These are phyloP conservation scores for Heterodera filipjevi DNA, from an alignment of 2,888 invertebrate species.

Conservation along the genomic window DNA sequence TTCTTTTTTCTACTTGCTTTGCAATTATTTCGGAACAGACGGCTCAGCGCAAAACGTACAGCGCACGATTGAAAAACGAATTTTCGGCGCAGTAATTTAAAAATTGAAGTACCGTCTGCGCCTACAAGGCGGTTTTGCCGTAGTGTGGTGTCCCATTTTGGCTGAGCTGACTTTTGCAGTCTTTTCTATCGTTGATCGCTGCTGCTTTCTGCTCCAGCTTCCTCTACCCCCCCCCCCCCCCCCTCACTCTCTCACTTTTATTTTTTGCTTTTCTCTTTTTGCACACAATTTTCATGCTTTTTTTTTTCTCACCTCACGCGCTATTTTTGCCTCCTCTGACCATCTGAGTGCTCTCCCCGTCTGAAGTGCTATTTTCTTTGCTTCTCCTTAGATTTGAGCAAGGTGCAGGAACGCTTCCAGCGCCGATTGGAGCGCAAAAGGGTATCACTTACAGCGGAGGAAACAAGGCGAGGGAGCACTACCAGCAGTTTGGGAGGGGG, in stretches of 20 bases:
- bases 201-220: neutral
- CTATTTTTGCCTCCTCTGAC: neutral
- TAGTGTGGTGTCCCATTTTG: too few relatives aligned
- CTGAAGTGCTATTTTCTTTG: neutral
- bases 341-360: neutral
- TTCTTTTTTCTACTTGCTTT: too few relatives aligned
- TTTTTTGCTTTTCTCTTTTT: neutral
- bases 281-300: neutral
- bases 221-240: neutral
- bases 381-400: slow-evolving; percentile 56
- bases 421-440: slow-evolving; percentile 62
- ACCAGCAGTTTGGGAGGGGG: slow-evolving; percentile 25
- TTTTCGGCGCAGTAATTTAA: too few relatives aligned
- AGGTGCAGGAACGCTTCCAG: slow-evolving; percentile 64
- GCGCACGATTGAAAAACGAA: too few relatives aligned
- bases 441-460: slow-evolving; percentile 37
- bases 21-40: too few relatives aligned
- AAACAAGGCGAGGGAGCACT: slow-evolving; percentile 7
- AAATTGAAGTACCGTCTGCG: too few relatives aligned
- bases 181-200: neutral
- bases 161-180: too few relatives aligned
- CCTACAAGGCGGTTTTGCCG: too few relatives aligned
- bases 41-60: too few relatives aligned
- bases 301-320: neutral
- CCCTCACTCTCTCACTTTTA: neutral